Conservation (phyloP, 2,113 vertebrate genomes). For the Narcine bancroftii region DNA sequence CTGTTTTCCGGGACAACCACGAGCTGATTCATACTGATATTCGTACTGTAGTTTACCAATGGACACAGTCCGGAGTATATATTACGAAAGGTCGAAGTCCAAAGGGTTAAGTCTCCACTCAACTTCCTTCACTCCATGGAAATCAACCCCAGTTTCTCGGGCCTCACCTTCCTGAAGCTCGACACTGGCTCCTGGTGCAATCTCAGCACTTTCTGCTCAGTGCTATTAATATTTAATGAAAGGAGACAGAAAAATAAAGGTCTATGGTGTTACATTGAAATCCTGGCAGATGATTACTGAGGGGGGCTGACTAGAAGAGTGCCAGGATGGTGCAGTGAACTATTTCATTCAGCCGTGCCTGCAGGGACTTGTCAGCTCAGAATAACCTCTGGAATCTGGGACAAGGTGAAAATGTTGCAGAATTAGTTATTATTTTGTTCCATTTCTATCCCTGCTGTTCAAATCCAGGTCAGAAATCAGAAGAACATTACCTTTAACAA, state of each 20-base stretch:
- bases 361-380: neutral
- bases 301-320: too few relatives aligned
- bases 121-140: too few relatives aligned
- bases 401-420: slow-evolving; percentile 19
- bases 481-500: neutral
- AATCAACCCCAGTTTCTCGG: too few relatives aligned
- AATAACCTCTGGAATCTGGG: neutral
- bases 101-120: too few relatives aligned
- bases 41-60: too few relatives aligned
- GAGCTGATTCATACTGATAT: too few relatives aligned
- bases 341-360: neutral
- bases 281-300: neutral
- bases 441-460: neutral
- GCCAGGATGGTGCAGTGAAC: neutral
- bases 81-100: too few relatives aligned
- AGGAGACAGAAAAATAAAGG: neutral
- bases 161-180: neutral
- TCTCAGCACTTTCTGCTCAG: neutral
- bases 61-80: too few relatives aligned
- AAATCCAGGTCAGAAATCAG: neutral
- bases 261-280: neutral
- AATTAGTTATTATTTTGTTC: neutral
- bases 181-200: neutral
- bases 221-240: neutral
- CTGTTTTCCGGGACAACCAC: too few relatives aligned